Evolutionary conservation across 2,797 vertebrate genomes (phyloP), one percentile per base, ranked within the genome.

Genomic region (Nyctibius grandis): DNA sequence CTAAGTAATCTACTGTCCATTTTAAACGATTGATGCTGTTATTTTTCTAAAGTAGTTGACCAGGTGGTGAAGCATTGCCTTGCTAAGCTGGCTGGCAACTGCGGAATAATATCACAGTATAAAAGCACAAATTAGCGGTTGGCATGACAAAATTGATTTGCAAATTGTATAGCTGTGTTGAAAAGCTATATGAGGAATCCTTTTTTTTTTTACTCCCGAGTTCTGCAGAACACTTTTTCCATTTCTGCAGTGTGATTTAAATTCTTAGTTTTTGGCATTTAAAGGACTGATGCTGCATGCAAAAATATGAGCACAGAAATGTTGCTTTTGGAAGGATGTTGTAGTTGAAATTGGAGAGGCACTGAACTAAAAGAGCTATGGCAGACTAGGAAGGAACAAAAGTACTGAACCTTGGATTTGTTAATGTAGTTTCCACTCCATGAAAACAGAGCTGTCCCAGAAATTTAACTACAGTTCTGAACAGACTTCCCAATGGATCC

Each of bases 401-500:
- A 85, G 42, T 80, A 70, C 60, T 81, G 53, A 91, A 68, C 38
- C 83, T 91, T 77, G 61, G 45, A 90, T 95, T 93, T 83, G 34
- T 88, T 94, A 84, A 29, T 84, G 65, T 56, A 57, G n/a, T 91
- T 97, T 91, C 61, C 53, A 81, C 50, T 88, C 61, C 54, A 34
- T 89, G 88, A 93, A 96, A 94, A 89, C 6, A 84, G 53, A 96
- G 53, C 57, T 78, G 53, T 88, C 64, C 42, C 38, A 78, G 88
- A 94, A 91, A 90, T 31, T 25, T 38, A 82, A 57, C 91, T 95
- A 81, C 91, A 86, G 82, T 90, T 94, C 92, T 90, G 91, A 88
- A 78, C 45, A 72, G 69, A 50, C 75, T 93, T 95, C 91, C 68
- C 48, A 81, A 61, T 84, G 64, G 29, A 64, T 90, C 23, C 57